A percentile compares a stretch with the other conserved stretches of the same genome.
These are phyloP conservation scores for Petrolisthes cinctipes DNA, from an alignment of 2,888 invertebrate genomes.

Conservation along the genomic window DNA sequence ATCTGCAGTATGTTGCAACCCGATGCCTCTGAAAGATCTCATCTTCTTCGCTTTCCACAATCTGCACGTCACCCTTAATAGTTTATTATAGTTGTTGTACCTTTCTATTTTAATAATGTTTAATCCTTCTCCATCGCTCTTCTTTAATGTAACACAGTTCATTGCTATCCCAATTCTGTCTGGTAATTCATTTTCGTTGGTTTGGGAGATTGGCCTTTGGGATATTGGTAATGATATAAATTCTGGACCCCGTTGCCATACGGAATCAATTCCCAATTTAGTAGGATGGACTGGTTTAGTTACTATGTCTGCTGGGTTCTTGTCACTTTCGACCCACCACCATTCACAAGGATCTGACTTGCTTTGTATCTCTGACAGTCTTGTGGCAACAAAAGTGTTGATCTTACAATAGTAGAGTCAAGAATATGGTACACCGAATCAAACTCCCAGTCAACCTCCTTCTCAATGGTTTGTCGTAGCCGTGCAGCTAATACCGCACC, in stretches of 20 bases:
- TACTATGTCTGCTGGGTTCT: conserved; percentile 33
- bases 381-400: conserved; percentile 18
- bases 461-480: conserved; percentile 11
- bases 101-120: conserved; percentile 14
- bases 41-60: background rate
- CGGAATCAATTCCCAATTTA: background rate
- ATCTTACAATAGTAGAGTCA: conserved; percentile 38
- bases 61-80: conserved; percentile 20
- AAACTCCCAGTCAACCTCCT: conserved; percentile 23
- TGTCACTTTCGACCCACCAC: conserved; percentile 14
- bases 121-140: background rate
- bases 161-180: conserved; percentile 3
- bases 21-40: conserved; percentile 4
- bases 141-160: background rate
- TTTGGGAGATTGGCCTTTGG: conserved; percentile 35
- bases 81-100: conserved; percentile 1
- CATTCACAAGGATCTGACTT: conserved; percentile 29
- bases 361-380: conserved; percentile 15
- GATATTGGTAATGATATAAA: background rate
- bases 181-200: background rate
- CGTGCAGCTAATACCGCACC: conserved; percentile 22
- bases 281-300: conserved; percentile 2
- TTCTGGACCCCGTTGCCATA: conserved; percentile 25
- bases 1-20: background rate
- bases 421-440: conserved; percentile 9